Percentiles rank a stretch among this genome's conserved stretches.
Conservation (phyloP, 2,888 invertebrate species). For the Hirudinaria manillensis region DNA sequence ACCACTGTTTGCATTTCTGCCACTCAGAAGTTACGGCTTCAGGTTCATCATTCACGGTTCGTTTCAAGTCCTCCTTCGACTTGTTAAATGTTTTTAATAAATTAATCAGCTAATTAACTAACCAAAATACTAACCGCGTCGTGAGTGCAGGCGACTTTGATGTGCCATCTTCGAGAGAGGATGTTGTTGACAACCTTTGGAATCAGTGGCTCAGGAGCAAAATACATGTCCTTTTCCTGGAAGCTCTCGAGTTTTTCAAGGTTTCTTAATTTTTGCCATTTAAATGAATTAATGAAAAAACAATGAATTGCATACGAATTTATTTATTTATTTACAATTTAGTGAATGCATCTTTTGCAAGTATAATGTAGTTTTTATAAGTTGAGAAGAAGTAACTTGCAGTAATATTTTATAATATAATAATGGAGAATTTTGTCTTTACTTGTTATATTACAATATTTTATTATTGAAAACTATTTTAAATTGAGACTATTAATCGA, state of each 20-base stretch:
- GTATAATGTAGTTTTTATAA: no score
- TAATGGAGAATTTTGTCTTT: no score
- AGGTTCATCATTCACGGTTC: slow-evolving; percentile 52
- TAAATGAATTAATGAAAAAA: not conserved
- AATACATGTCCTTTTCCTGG: slow-evolving; percentile 49
- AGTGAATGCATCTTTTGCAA: no score
- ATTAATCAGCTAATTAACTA: no score
- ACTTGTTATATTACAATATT: no score
- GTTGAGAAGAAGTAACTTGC: no score
- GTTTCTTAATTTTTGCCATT: slow-evolving; percentile 32
- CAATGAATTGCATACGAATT: not conserved
- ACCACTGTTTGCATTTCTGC: slow-evolving; percentile 53
- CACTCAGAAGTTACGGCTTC: slow-evolving; percentile 53
- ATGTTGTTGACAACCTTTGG: slow-evolving; percentile 53
- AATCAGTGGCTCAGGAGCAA: slow-evolving; percentile 53
- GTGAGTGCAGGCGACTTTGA: slow-evolving; percentile 52
- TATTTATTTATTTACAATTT: not conserved
- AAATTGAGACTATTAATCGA: no score
- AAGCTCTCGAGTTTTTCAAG: slow-evolving; percentile 49
- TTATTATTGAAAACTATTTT: no score
- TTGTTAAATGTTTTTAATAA: not conserved
- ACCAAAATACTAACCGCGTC: no score
- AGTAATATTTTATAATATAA: no score
- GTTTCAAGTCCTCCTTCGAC: not conserved
- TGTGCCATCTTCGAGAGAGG: slow-evolving; percentile 54